Base-by-base conservation (phyloP, 2,888 invertebrate species). In the Tubulanus polymorphus region DNA sequence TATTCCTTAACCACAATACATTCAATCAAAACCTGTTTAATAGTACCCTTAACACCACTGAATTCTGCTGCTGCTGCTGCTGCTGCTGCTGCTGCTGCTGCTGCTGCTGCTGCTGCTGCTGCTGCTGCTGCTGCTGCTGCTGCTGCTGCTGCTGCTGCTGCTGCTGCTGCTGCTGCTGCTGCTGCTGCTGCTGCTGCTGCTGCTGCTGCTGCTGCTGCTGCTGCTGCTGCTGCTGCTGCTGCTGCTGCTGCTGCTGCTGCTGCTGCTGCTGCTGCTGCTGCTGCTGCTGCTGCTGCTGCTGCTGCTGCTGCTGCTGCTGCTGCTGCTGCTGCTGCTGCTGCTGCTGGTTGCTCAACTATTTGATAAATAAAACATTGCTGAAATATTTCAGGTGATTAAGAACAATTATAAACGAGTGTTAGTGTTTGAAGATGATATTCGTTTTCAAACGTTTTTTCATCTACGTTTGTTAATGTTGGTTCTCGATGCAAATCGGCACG, bases 341-440 rank as follows among this genome's bases (percentile, higher is more conserved):
- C 72, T 20, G 66, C 63, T 10, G 69, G 12, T 35, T 15, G 25
- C n/a, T n/a, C n/a, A n/a, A n/a, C n/a, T n/a, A n/a, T n/a, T n/a
- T n/a, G n/a, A n/a, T n/a, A n/a, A n/a, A n/a, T n/a, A n/a, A n/a
- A n/a, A n/a, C n/a, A n/a, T n/a, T n/a, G n/a, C n/a, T n/a, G n/a
- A n/a, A n/a, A n/a, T n/a, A 18, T 46, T 55, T 2, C 54, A 80
- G 66, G 67, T 81, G n/a, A 64, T 77, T 10, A 65, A 71, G 29
- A 72, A 79, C 25, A 66, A 70, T 25, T 74, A 76, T 50, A 55
- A 83, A 81, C 56, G 84, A 20, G 75, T 88, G 0, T 80, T 96
- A 62, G 84, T 97, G 0, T 83, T 99, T 41, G 99, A 99, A 75
- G 99, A 99, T 74, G 99, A 99, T 75, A 87, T 96, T 32, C 85